These are phyloP conservation scores for Glaucomys volans DNA, from an alignment of 2,113 vertebrate genomes.

Conservation along the genomic window DNA sequence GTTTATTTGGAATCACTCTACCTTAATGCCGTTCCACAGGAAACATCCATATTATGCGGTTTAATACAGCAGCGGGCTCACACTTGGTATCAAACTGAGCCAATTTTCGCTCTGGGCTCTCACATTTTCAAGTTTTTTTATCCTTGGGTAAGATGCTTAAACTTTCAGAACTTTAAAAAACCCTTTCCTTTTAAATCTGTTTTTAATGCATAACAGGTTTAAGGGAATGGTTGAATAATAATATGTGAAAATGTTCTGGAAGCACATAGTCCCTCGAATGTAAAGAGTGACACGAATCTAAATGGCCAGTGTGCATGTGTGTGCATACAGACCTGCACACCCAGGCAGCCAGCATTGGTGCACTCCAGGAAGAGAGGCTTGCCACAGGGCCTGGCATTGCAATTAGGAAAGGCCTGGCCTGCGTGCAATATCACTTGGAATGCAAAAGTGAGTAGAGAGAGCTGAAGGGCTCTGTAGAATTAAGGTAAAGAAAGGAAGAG, in stretches of 20 bases:
- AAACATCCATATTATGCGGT: not conserved
- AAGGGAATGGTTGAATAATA: not conserved
- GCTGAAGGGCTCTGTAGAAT: not conserved
- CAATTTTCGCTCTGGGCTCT: not conserved
- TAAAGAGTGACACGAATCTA: not conserved
- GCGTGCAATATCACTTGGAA: not conserved
- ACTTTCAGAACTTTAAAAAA: not conserved
- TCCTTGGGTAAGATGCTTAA: not conserved
- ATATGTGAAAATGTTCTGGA: not conserved
- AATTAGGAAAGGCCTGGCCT: not conserved
- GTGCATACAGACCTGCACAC: fast-evolving
- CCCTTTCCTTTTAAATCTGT: not conserved
- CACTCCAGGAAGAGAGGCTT: no score
- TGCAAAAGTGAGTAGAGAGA: not conserved
- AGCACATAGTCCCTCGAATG: not conserved
- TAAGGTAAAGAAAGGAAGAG: not conserved
- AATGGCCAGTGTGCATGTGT: not conserved
- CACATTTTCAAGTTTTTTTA: not conserved
- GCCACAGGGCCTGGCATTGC: no score
- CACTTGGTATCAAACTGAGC: not conserved
- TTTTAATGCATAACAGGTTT: slow-evolving; percentile 14
- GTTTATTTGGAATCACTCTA: not conserved
- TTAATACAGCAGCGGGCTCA: not conserved
- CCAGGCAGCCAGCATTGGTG: not conserved
- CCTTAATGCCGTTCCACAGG: not conserved